Evolutionary conservation across 2,888 invertebrate species (phyloP), one percentile per base, ranked within the genome.

Genomic region (Coleophora flavipennella): DNA sequence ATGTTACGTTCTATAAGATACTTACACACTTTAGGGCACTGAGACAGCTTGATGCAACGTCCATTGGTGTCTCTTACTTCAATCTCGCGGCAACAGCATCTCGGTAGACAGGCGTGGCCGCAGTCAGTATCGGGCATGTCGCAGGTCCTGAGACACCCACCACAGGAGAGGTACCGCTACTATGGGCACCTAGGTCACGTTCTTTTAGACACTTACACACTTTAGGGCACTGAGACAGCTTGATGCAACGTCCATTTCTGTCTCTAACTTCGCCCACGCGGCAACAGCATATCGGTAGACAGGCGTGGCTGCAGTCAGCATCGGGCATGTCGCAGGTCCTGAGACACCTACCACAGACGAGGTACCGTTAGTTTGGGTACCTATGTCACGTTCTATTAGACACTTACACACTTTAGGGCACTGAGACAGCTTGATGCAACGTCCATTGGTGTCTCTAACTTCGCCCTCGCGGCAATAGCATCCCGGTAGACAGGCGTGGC

Each of bases 221-320:
- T 20, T 20, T 67, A 2, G 59, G 47, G 38, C 76, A 75, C 11
- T 59, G 41, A 0, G 55, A 51, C 8, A 51, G 46, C 12, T 43
- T 39, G 4, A 74, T 67, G 38, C 76, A 76, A n/a, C 35, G 50
- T 72, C 76, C 25, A 74, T 3, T 20, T 3, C 3, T 4, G 20
- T 20, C 20, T 6, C 20, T 20, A 3, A 20, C 20, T 20, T 20
- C 66, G 42, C 67, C 53, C 0, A 51, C 41, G 0, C 67, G 64
- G 28, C 76, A 75, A 3, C 36, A 32, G 8, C 54, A 55, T 2
- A 49, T 51, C 35, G 55, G 48, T 3, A 52, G 38, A 0, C 67
- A 62, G 0, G 73, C 72, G 10, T 73, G 72, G 1, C 67, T 49
- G 0, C 69, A 64, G 2, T 74, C 66, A 38, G 50, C 49, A 8